Evolutionary conservation across 2,113 vertebrate species (phyloP), one percentile per base, ranked within the genome.

Genomic region (Mus pahari): DNA sequence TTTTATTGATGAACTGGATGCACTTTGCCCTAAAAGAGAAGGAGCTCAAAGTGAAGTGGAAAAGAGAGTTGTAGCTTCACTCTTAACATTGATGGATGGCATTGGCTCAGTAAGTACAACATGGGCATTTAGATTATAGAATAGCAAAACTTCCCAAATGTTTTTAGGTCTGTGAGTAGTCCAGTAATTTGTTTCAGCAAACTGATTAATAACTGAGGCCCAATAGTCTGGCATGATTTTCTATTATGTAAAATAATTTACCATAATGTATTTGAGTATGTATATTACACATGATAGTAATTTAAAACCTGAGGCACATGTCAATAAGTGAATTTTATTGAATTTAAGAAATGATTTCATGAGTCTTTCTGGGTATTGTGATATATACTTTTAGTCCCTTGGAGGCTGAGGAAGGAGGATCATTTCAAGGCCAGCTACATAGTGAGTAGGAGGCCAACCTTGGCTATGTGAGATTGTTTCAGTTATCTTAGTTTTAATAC

Each of bases 1-100:
- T 98, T 99, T 99, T 96, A 99, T 99, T 50, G 99, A 99, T 89
- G 99, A 99, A 96, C 97, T 99, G 94, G 99, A 99, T 79, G 99
- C 99, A 0, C 98, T 99, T 94, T 99, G 99, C 92, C 99, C 99
- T 0, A 99, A 99, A 98, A 98, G 99, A 98, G 99, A 99, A 94
- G 99, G 99, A 1, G 98, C 99, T 33, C 99, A 99, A 97, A 99
- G 99, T n/a, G 99, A 99, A 98, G 99, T 99, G 97, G 99, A 99
- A 97, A 99, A 99, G 96, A 98, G 99, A 90, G 98, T 99, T 3
- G 99, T 99, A 11, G 99, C 99, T 33, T 99, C 99, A 0, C 98
- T 99, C 6, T 98, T 99, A 91, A 99, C 99, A 0, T 97, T 99
- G 94, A 99, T 99, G 99, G 99, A 99, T 50, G 99, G 99, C 48